Percentiles rank a stretch among this genome's conserved stretches.
phyloP scores from a whole-genome alignment of 2,888 invertebrate genomes.

The Byasa hedistus region DNA sequence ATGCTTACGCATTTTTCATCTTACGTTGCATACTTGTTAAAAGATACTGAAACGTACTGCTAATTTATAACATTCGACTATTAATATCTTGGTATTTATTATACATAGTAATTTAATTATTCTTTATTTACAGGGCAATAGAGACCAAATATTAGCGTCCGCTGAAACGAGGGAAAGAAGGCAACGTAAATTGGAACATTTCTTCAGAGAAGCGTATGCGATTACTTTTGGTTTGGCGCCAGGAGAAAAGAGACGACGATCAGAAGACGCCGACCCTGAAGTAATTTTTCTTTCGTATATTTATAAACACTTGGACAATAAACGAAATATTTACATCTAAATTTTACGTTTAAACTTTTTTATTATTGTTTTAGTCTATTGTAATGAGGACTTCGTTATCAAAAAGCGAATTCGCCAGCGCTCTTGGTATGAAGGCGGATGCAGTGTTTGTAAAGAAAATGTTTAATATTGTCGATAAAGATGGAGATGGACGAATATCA shows the following conservation, averaged over 20 bases:
- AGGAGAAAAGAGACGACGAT: conserved; percentile 88
- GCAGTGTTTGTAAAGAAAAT: conserved; percentile 97
- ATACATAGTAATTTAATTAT: neutral
- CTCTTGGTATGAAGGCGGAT: conserved; percentile 96
- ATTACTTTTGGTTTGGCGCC: conserved; percentile 94
- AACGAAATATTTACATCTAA: too few species aligned
- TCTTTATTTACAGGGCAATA: conserved; percentile 73
- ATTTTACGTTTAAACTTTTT: neutral
- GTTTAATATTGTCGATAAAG: conserved; percentile 98
- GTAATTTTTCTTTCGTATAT: conserved; percentile 47
- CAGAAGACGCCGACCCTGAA: conserved; percentile 89
- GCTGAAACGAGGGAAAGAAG: conserved; percentile 96
- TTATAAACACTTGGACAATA: too few species aligned
- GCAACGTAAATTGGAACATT: conserved; percentile 95
- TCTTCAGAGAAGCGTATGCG: conserved; percentile 97
- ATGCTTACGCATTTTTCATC: too few species aligned
- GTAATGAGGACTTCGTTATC: conserved; percentile 96
- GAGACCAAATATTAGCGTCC: conserved; percentile 92
- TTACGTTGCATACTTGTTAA: too few species aligned
- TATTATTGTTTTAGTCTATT: conserved; percentile 79
- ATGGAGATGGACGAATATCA: conserved; percentile 94
- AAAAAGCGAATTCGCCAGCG: conserved; percentile 95
- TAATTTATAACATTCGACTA: too few species aligned
- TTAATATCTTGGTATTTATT: neutral
- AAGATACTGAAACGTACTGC: too few species aligned